These are phyloP conservation scores for Eupithecia subumbrata DNA, from an alignment of 2,888 invertebrate genomes.

Conservation along the genomic window DNA sequence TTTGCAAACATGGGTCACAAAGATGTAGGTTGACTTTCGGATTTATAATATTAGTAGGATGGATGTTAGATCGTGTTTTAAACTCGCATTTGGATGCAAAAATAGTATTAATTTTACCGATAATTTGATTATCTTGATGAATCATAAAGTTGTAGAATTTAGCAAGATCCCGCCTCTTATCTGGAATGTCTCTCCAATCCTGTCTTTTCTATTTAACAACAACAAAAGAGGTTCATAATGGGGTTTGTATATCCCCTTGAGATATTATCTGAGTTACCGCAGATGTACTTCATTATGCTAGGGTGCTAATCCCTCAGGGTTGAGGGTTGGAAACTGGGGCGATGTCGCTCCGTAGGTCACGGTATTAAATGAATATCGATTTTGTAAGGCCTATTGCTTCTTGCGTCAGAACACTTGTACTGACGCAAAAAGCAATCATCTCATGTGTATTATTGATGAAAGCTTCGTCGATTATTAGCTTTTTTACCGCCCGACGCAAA, in stretches of 20 bases:
- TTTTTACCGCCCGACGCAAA: too few relatives aligned
- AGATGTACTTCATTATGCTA: conserved; percentile 6
- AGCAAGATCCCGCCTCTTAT: background rate
- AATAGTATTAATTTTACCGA: too few relatives aligned
- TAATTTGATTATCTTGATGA: too few relatives aligned
- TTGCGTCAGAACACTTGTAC: background rate
- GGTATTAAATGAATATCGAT: conserved; percentile 6
- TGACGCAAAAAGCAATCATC: too few relatives aligned
- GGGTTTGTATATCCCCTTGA: conserved; percentile 15
- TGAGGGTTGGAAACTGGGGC: conserved; percentile 10
- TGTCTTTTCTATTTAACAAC: conserved; percentile 3
- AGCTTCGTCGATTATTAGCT: background rate
- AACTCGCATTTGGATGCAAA: too few relatives aligned
- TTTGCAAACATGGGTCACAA: too few relatives aligned
- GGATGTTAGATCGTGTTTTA: too few relatives aligned
- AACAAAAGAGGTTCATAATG: background rate
- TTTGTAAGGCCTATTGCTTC: background rate
- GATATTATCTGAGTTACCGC: conserved; percentile 4
- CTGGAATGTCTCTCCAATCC: background rate
- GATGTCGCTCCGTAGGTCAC: background rate
- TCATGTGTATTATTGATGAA: background rate
- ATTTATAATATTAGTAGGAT: too few relatives aligned
- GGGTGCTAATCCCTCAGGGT: conserved; percentile 14
- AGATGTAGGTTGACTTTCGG: too few relatives aligned
- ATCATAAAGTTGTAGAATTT: background rate